Evolutionary conservation across 2,888 invertebrate species (phyloP).

Genomic region (Parochlus steinenii): DNA sequence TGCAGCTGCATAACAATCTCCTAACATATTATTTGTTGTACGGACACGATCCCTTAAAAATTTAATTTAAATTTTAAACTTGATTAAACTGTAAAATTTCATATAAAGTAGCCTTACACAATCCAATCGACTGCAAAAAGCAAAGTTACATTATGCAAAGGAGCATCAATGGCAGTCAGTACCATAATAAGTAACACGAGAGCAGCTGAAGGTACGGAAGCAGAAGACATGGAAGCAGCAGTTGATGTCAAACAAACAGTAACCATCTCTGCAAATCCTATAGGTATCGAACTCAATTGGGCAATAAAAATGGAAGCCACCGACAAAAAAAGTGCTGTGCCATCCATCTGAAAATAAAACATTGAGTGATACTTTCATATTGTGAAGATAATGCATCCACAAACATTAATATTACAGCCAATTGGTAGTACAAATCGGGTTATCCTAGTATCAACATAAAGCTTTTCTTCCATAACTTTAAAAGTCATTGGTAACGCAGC

Average conservation of each 20-base stretch:
- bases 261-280: conserved; percentile 69
- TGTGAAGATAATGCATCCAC: too few species aligned
- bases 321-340: conserved; percentile 75
- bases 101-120: conserved; percentile 46
- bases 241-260: conserved; percentile 74
- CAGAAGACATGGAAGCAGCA: conserved; percentile 75
- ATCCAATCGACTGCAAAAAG: conserved; percentile 83
- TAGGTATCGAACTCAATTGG: conserved; percentile 67
- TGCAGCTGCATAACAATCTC: conserved; percentile 75
- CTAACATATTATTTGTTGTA: conserved; percentile 76
- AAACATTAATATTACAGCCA: too few species aligned
- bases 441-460: conserved; percentile 63
- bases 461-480: conserved; percentile 68
- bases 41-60: conserved; percentile 59
- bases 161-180: conserved; percentile 65
- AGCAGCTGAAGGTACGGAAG: conserved; percentile 75
- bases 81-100: conserved; percentile 1
- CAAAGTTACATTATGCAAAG: conserved; percentile 62
- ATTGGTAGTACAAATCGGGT: conserved; percentile 79
- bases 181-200: conserved; percentile 66
- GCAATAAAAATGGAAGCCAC: conserved; percentile 81
- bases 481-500: conserved; percentile 81
- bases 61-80: background rate
- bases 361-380: too few species aligned
- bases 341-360: conserved; percentile 95